These are phyloP conservation scores for Syngnathus acus DNA, from an alignment of 2,797 vertebrate genomes.

Conservation along the genomic window DNA sequence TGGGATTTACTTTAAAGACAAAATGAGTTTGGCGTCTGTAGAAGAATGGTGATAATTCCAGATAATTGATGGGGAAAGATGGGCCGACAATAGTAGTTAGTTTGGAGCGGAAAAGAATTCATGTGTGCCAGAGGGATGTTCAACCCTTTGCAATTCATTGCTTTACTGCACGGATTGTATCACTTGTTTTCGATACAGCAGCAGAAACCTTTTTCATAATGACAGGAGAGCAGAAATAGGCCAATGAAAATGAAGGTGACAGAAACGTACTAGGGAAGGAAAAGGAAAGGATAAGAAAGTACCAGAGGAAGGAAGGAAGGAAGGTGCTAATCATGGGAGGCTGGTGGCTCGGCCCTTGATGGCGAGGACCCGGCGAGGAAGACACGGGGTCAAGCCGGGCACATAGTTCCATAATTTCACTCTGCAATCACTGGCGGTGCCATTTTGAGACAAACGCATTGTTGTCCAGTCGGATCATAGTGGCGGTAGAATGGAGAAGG, in stretches of 20 bases:
- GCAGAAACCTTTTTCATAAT: not conserved
- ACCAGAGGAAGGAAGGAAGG: slow-evolving; percentile 58
- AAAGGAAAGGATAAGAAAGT: slow-evolving; percentile 34
- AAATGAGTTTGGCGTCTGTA: not conserved
- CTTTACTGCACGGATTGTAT: not conserved
- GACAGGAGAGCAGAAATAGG: slow-evolving; percentile 2
- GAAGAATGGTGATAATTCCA: not conserved
- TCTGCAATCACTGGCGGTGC: slow-evolving; percentile 82
- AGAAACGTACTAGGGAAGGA: not conserved
- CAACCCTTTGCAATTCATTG: not conserved
- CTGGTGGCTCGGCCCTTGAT: slow-evolving; percentile 98
- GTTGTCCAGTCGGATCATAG: slow-evolving; percentile 9
- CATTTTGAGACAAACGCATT: slow-evolving; percentile 12
- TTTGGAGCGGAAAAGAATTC: not conserved
- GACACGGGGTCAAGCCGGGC: slow-evolving; percentile 95
- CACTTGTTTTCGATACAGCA: not conserved
- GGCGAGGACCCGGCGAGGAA: slow-evolving; percentile 95
- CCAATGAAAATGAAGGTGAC: not conserved
- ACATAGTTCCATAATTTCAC: slow-evolving; percentile 99
- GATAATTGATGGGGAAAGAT: not conserved
- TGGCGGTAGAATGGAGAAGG: slow-evolving; percentile 6
- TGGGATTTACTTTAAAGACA: not conserved
- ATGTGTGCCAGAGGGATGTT: not conserved
- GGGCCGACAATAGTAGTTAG: not conserved
- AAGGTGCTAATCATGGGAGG: slow-evolving; percentile 80